Percentiles rank a stretch among this genome's conserved stretches.
Evolutionary conservation across 2,113 vertebrate species (phyloP).

Genomic region (Cyprinus carpio): DNA sequence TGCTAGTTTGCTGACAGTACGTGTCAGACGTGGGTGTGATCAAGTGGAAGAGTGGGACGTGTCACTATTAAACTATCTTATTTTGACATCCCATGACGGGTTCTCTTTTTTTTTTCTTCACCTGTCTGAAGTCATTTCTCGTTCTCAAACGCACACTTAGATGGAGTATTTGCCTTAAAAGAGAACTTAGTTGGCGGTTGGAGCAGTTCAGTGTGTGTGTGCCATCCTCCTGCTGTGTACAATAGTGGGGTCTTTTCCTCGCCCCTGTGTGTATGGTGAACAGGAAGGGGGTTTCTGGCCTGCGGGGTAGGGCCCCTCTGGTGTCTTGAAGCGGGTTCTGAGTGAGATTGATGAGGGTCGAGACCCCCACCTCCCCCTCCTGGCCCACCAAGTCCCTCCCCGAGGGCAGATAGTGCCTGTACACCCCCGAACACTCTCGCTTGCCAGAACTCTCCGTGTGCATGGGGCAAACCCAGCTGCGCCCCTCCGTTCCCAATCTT

Average conservation of each 20-base stretch:
- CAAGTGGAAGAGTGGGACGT: neutral
- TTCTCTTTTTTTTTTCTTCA: neutral
- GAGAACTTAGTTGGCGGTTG: slow-evolving; percentile 10
- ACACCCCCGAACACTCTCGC: slow-evolving; percentile 36
- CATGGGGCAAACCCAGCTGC: slow-evolving; percentile 58
- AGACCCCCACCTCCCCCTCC: slow-evolving; percentile 59
- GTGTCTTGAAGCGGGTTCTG: slow-evolving; percentile 74
- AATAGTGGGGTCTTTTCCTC: slow-evolving; percentile 55
- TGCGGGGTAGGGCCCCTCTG: slow-evolving; percentile 65
- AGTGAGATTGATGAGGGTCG: slow-evolving; percentile 80
- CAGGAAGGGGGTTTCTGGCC: slow-evolving; percentile 54
- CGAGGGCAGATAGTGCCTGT: slow-evolving; percentile 35
- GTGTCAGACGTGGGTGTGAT: slow-evolving; percentile 34
- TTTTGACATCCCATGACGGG: slow-evolving; percentile 21
- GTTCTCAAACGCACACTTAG: neutral
- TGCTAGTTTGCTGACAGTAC: slow-evolving; percentile 2
- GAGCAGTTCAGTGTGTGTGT: neutral
- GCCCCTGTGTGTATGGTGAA: slow-evolving; percentile 49
- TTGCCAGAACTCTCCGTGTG: slow-evolving; percentile 47
- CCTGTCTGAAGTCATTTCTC: neutral
- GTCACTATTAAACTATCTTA: slow-evolving; percentile 22
- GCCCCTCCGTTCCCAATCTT: slow-evolving; percentile 31
- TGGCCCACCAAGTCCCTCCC: slow-evolving; percentile 49
- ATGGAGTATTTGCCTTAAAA: neutral
- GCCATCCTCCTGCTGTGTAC: slow-evolving; percentile 55